phyloP scores from a whole-genome alignment of 2,797 vertebrate genomes.

The Ispidina lecontei region DNA sequence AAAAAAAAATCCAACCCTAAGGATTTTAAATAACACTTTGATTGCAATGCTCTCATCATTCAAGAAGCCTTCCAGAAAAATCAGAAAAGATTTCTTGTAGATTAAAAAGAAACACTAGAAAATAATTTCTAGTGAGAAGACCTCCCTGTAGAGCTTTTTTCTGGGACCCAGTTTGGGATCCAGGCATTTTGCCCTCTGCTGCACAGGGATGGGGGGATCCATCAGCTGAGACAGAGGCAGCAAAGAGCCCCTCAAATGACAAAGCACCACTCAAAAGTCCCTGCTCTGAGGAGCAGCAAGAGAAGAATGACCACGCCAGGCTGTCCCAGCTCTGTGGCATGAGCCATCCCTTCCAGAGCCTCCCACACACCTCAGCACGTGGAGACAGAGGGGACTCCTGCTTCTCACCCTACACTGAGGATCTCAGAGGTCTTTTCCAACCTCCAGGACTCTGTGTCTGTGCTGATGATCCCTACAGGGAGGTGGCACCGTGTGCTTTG shows the following conservation, averaged over 20 bases:
- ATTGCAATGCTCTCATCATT: neutral
- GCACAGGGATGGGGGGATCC: rapidly evolving
- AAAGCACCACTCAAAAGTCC: neutral
- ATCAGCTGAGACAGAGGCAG: neutral
- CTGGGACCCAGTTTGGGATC: neutral
- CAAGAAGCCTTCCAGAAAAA: neutral
- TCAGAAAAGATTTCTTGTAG: neutral
- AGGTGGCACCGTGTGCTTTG: neutral
- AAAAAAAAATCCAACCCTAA: neutral
- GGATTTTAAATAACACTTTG: neutral
- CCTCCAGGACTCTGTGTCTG: no score
- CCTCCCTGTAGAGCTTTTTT: neutral
- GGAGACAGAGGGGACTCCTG: neutral
- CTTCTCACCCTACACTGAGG: neutral
- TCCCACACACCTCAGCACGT: neutral
- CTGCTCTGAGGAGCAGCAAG: neutral
- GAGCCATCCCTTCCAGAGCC: neutral
- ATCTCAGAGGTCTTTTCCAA: no score
- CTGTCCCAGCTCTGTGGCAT: neutral
- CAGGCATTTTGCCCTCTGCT: neutral
- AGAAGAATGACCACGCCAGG: neutral
- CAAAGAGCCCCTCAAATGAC: neutral
- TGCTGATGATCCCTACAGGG: neutral
- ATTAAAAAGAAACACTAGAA: neutral
- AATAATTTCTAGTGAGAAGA: neutral